These are phyloP conservation scores for Epicampocera succincta DNA, from an alignment of 2,888 invertebrate genomes.

Conservation along the genomic window DNA sequence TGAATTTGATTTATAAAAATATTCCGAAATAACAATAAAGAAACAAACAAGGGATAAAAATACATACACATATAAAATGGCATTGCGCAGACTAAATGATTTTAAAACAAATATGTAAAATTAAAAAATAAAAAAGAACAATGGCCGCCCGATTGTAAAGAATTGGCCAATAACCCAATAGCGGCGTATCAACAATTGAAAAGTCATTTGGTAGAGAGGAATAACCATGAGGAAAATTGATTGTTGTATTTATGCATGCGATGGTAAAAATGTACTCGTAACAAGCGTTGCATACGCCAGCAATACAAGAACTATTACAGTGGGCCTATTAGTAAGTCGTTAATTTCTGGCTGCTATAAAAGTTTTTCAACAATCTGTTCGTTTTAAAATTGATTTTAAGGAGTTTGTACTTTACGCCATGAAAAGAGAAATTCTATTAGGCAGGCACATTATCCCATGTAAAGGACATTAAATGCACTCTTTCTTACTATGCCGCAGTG, in stretches of 20 bases:
- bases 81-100: constrained; percentile 31
- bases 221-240: background rate
- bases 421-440: too few relatives aligned
- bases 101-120: constrained; percentile 17
- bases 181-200: background rate
- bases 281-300: background rate
- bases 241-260: too few relatives aligned
- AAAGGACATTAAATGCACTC: too few relatives aligned
- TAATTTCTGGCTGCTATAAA: too few relatives aligned
- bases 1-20: constrained; percentile 35
- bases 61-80: too few relatives aligned
- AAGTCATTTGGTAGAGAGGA: constrained; percentile 2
- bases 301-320: background rate
- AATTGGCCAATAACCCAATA: constrained; percentile 7
- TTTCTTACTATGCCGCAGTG: too few relatives aligned
- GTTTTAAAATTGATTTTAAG: too few relatives aligned
- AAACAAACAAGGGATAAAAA: background rate
- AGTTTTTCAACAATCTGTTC: too few relatives aligned
- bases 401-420: too few relatives aligned
- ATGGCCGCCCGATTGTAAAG: background rate
- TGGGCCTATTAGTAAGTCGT: background rate
- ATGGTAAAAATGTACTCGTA: too few relatives aligned
- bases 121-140: constrained; percentile 34
- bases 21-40: background rate
- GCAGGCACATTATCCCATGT: too few relatives aligned